Base-by-base conservation (phyloP, 2,113 vertebrate species). In the Cardinalis cardinalis region DNA sequence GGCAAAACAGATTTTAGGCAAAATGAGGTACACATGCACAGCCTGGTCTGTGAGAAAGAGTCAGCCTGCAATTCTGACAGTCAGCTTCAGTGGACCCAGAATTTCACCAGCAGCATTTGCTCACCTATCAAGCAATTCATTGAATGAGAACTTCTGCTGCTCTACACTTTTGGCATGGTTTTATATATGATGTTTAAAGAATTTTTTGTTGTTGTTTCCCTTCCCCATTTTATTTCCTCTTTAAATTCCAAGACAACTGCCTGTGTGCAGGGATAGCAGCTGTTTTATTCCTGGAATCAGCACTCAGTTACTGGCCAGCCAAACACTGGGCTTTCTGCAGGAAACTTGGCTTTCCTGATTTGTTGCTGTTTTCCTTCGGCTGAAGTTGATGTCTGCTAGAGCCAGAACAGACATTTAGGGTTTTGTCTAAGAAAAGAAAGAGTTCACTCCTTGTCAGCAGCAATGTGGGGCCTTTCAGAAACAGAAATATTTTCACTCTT, bases 261-360 rank as follows among this genome's bases (percentile, higher is more conserved):
- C 70, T 87, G 49, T 66, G 77, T 82, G 77, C 80, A 92, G 84
- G 88, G 80, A 84, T 51, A 90, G 77, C 77, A 93, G 73, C 88
- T 92, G 87, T 32, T 93, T 93, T 92, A 75, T 90, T 94, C 92
- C 90, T 92, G 87, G 80, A 88, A 77, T 86, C 87, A 81, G 77
- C 81, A 69, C 60, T 88, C 70, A 43, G 73, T 90, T 90, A 88
- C 80, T 0, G 5, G 73, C 87, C 9, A 12, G 91, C 73, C 66
- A 94, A 88, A 76, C 76, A 65, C 73, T 21, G 77, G 70, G 29
- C 70, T 92, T 88, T 92, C 88, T 90, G 80, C 86, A 89, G 93
- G 92, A 95, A 95, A 90, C 65, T 84, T 36, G 1, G 56, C 63
- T 95, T 95, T 87, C 90, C 89, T 86, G 86, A 60, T 78, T 74